Conservation (phyloP, 1,140 invertebrate species). For the Ooceraea biroi region DNA sequence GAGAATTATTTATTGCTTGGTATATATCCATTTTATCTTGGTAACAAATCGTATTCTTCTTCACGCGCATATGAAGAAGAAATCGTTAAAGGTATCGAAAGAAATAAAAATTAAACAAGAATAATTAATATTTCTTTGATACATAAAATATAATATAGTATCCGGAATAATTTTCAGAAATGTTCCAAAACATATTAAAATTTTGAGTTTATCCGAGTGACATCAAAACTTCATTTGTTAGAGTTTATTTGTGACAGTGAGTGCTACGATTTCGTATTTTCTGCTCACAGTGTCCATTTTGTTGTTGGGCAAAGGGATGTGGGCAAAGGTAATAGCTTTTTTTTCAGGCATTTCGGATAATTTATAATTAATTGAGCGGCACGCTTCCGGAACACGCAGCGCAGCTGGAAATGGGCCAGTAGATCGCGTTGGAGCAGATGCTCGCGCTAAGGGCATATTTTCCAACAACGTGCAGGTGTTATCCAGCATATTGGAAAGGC, state of each 20-base stretch:
- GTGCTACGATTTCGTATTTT: neutral
- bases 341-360: slow-evolving; percentile 26
- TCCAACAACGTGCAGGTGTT: slow-evolving; percentile 64
- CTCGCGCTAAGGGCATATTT: slow-evolving; percentile 56
- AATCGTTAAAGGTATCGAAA: neutral
- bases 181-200: neutral
- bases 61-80: neutral
- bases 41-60: neutral
- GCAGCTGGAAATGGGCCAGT: slow-evolving; percentile 70
- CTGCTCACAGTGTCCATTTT: neutral
- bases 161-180: neutral
- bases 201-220: neutral
- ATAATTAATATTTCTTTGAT: slow-evolving; percentile 6
- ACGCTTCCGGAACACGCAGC: slow-evolving; percentile 25
- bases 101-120: slow-evolving; percentile 4
- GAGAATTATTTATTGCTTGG: neutral
- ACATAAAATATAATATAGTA: neutral
- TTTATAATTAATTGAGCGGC: slow-evolving; percentile 55
- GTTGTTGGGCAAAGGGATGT: neutral
- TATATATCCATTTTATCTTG: neutral
- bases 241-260: too few relatives aligned
- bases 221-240: neutral
- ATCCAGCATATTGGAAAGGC: slow-evolving; percentile 16
- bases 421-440: slow-evolving; percentile 63
- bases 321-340: neutral